Evolutionary conservation across 1,140 invertebrate genomes (phyloP), one percentile per base, ranked within the genome.

Genomic region (Drosophila baimaii): DNA sequence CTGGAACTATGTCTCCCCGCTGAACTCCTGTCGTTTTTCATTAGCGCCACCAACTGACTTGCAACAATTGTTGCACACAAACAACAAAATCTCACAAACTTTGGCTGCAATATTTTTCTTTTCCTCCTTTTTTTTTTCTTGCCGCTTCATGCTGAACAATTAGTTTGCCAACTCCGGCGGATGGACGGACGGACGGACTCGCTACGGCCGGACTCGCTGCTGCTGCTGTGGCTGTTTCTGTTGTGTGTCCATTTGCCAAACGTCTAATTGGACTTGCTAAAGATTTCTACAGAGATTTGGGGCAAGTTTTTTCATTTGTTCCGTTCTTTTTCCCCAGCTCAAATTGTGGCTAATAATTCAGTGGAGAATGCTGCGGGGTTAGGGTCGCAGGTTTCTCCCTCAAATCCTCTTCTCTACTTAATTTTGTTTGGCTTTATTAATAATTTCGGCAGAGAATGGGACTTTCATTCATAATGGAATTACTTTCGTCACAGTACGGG

Each of bases 221-320:
- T 74, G 68, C 64, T 77, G 74, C 10, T 33, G 49, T 23, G 31
- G 9, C 46, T 71, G 65, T 17, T n/a, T n/a, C n/a, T n/a, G n/a
- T n/a, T n/a, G n/a, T 71, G 69, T 89, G 84, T 79, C 84, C 84
- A 89, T 89, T 89, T 89, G 81, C 69, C 77, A 89, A 88, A 81
- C 74, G 80, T 89, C 84, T 89, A 89, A 89, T 89, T 89, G 84
- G 84, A 90, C 84, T 89, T 84, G 77, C 73, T 78, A 79, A 89
- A 89, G 84, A 89, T 89, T 89, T 89, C 80, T 89, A 89, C 84
- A 89, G 84, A 89, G 84, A 89, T 89, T 89, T 89, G 52, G 44
- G 43, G 58, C 62, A 69, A 76, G 68, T 80, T 83, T 76, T 76
- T 80, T 80, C 65, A 57, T 44, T 59, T 64, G 37, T 35, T 63